phyloP scores from a whole-genome alignment of 1,140 invertebrate genomes.

The Eueides isabella region DNA sequence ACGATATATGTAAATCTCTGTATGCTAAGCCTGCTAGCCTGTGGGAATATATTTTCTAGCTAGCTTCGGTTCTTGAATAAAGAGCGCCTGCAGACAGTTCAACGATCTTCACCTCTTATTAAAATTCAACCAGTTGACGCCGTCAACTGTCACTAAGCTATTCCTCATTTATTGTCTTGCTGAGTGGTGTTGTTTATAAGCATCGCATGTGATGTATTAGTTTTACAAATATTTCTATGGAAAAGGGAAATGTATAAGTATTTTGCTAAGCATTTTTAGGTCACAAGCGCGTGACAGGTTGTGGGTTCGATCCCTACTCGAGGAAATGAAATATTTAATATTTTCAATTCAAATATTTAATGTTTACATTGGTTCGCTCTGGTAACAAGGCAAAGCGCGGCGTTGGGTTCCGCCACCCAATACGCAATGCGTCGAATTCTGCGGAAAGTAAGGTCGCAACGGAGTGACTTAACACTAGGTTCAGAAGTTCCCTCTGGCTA shows the following conservation, averaged over 20 bases:
- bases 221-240: not conserved
- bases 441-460: too few relatives aligned
- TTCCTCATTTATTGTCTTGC: not conserved
- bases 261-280: not conserved
- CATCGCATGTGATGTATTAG: not conserved
- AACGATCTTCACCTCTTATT: slow-evolving; percentile 37
- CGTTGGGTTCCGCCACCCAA: too few relatives aligned
- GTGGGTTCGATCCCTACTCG: too few relatives aligned
- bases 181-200: not conserved
- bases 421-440: too few relatives aligned
- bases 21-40: not conserved
- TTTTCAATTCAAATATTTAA: too few relatives aligned
- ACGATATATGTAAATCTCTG: not conserved
- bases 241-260: not conserved
- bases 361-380: too few relatives aligned
- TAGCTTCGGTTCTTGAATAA: slow-evolving; percentile 19
- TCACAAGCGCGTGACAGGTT: too few relatives aligned
- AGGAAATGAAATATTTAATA: too few relatives aligned
- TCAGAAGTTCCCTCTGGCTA: too few relatives aligned
- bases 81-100: slow-evolving; percentile 27
- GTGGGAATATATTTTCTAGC: slow-evolving; percentile 1
- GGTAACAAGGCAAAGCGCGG: too few relatives aligned
- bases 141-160: slow-evolving; percentile 36
- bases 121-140: slow-evolving; percentile 36
- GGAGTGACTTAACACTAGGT: too few relatives aligned